phyloP scores from a whole-genome alignment of 2,113 vertebrate genomes.

The Rana temporaria region DNA sequence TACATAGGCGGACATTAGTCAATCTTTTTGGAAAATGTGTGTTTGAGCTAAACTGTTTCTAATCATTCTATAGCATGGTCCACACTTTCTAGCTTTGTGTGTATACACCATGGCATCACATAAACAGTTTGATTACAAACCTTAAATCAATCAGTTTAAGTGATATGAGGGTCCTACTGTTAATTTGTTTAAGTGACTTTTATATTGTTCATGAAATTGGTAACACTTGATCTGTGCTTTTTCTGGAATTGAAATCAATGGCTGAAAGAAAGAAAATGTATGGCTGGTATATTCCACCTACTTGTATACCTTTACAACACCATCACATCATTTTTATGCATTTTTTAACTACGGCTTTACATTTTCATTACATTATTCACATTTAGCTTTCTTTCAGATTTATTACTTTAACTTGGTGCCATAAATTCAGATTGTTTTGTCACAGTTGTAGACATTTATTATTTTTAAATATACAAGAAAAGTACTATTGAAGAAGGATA shows the following conservation, averaged over 20 bases:
- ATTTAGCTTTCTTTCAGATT: too few relatives aligned
- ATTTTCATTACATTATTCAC: too few relatives aligned
- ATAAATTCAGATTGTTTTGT: too few relatives aligned
- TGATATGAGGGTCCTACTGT: slow-evolving; percentile 32
- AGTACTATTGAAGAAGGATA: too few relatives aligned
- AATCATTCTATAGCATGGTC: not conserved
- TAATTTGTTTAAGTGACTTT: slow-evolving; percentile 47
- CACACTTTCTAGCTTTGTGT: not conserved
- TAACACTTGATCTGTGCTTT: slow-evolving; percentile 36
- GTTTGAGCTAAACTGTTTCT: too few relatives aligned
- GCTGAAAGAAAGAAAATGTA: slow-evolving; percentile 16
- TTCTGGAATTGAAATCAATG: slow-evolving; percentile 44
- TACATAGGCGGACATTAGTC: too few relatives aligned
- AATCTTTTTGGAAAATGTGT: too few relatives aligned
- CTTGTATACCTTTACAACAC: not conserved
- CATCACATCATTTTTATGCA: slow-evolving; percentile 10
- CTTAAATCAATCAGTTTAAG: slow-evolving; percentile 24
- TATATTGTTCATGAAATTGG: slow-evolving; percentile 42
- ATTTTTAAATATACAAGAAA: too few relatives aligned
- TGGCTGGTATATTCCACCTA: slow-evolving; percentile 2
- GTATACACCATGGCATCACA: slow-evolving; percentile 9
- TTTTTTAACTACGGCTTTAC: too few relatives aligned
- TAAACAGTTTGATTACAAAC: not conserved
- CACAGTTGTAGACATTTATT: too few relatives aligned
- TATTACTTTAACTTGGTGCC: too few relatives aligned